Evolutionary conservation across 2,888 invertebrate genomes (phyloP).

Genomic region (Arctia plantaginis): DNA sequence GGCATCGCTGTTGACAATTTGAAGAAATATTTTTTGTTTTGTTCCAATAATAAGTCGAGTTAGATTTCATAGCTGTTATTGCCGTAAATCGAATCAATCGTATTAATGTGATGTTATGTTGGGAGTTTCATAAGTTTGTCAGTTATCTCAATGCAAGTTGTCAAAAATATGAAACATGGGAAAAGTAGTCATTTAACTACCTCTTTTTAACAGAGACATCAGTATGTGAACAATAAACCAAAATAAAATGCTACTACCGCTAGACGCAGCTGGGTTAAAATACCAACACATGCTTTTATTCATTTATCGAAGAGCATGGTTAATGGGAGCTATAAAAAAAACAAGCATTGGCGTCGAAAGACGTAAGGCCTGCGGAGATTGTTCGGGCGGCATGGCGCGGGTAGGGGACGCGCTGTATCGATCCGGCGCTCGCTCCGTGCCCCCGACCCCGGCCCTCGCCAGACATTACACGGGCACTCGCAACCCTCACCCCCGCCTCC

Average conservation of each 20-base stretch:
- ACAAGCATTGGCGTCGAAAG: constrained; percentile 85
- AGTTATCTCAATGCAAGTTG: background rate
- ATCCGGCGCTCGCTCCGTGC: constrained; percentile 67
- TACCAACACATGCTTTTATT: constrained; percentile 80
- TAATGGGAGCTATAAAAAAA: constrained; percentile 84
- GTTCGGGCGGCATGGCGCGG: constrained; percentile 72
- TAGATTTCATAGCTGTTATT: background rate
- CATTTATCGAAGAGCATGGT: constrained; percentile 82
- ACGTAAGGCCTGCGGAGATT: constrained; percentile 84
- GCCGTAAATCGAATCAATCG: no score
- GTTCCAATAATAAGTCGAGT: background rate
- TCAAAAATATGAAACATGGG: background rate
- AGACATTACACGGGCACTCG: constrained; percentile 79
- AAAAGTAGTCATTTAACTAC: background rate
- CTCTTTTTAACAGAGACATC: constrained; percentile 20
- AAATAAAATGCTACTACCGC: constrained; percentile 51
- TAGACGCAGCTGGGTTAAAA: constrained; percentile 49
- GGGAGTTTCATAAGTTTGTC: background rate
- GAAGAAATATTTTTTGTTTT: background rate
- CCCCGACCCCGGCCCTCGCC: constrained; percentile 61
- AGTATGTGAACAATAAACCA: constrained; percentile 39
- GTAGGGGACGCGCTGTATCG: constrained; percentile 77
- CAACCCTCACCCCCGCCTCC: constrained; percentile 67
- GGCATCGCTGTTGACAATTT: background rate
- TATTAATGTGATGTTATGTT: background rate